Evolutionary conservation across 2,888 invertebrate species (phyloP).

Genomic region (Holacanthella duospinosa): DNA sequence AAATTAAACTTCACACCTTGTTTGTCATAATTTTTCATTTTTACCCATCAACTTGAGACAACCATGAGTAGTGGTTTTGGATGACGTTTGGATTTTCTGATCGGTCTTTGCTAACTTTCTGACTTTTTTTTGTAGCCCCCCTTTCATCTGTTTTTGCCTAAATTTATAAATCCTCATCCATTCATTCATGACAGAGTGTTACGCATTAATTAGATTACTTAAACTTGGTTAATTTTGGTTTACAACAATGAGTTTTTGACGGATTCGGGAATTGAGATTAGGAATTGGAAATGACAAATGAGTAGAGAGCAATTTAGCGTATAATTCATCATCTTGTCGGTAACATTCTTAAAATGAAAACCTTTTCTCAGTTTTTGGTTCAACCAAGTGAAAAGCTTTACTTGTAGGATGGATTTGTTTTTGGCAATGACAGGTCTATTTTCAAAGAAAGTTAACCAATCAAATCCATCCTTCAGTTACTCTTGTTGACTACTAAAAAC

Average conservation of each 20-base stretch:
- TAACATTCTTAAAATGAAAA: too few relatives aligned
- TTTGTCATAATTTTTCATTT: too few relatives aligned
- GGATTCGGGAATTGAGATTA: background rate
- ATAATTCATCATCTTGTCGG: conserved; percentile 2
- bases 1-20: too few relatives aligned
- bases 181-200: background rate
- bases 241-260: too few relatives aligned
- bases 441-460: background rate
- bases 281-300: background rate
- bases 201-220: conserved; percentile 1
- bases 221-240: background rate
- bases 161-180: background rate
- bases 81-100: too few relatives aligned
- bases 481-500: too few relatives aligned
- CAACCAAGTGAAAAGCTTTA: background rate
- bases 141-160: background rate
- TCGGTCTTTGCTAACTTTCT: too few relatives aligned
- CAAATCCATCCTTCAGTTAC: too few relatives aligned
- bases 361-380: too few relatives aligned
- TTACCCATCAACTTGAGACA: too few relatives aligned
- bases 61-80: too few relatives aligned
- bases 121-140: background rate
- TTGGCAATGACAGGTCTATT: background rate
- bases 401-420: background rate
- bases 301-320: background rate